phyloP scores from a whole-genome alignment of 2,888 invertebrate genomes.

The Lycocerus yunnanus region DNA sequence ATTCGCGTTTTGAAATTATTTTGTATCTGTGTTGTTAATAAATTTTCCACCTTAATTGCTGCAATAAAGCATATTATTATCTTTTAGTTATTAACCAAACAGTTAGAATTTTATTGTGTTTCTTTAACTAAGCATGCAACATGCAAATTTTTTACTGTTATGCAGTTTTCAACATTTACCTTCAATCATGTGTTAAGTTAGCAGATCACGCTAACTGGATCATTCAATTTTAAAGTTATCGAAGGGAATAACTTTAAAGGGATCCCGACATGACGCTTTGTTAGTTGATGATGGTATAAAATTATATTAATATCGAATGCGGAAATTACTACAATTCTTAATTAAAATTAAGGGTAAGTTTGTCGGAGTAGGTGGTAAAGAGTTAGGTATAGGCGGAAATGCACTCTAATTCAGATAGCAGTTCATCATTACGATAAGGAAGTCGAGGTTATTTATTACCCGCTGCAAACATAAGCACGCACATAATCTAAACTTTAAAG shows the following conservation, averaged over 20 bases:
- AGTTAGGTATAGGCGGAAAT: slow-evolving; percentile 31
- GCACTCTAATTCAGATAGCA: slow-evolving; percentile 34
- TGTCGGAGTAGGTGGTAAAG: slow-evolving; percentile 9
- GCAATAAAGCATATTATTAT: not conserved
- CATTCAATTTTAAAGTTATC: not conserved
- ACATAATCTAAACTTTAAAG: slow-evolving; percentile 24
- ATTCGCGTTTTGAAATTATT: not conserved
- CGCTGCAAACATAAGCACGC: slow-evolving; percentile 29
- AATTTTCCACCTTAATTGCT: not conserved
- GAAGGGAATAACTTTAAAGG: too few relatives aligned
- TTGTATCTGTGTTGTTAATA: not conserved
- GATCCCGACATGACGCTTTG: too few relatives aligned
- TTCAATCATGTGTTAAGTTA: not conserved
- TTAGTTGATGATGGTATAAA: too few relatives aligned
- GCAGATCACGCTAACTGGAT: not conserved
- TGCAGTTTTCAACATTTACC: slow-evolving; percentile 25
- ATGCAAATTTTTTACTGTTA: slow-evolving; percentile 19
- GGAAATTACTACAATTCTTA: not conserved
- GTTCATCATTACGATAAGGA: slow-evolving; percentile 35
- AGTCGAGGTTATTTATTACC: slow-evolving; percentile 33
- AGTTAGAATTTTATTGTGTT: not conserved
- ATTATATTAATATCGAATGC: not conserved
- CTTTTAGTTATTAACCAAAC: not conserved
- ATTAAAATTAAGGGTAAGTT: not conserved
- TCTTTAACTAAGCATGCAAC: slow-evolving; percentile 16